Conservation (phyloP, 2,797 vertebrate genomes). For the Odontamblyopus lacepedii region DNA sequence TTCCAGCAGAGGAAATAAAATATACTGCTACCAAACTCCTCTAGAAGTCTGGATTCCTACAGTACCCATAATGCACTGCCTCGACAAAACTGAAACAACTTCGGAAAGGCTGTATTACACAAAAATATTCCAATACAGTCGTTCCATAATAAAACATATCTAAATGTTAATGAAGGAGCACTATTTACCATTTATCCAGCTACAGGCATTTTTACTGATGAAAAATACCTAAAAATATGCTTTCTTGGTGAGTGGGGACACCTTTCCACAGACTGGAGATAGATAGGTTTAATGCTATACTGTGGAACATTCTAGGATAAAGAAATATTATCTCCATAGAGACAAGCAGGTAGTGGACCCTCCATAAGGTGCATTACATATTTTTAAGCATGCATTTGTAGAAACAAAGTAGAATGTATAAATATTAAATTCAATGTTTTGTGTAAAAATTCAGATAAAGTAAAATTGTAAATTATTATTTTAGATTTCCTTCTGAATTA, state of each 20-base stretch:
- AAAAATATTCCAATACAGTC: too few species aligned
- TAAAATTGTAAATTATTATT: not conserved
- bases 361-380: not conserved
- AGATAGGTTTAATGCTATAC: too few species aligned
- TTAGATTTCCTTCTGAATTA: not conserved
- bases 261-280: not conserved
- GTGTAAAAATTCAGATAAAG: not conserved
- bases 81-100: not conserved
- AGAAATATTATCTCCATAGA: not conserved
- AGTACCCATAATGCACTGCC: constrained; percentile 18
- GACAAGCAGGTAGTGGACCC: not conserved
- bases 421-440: not conserved
- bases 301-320: too few species aligned
- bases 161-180: too few species aligned
- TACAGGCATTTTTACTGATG: too few species aligned
- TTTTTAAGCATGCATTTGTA: not conserved
- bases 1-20: constrained; percentile 29
- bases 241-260: too few species aligned
- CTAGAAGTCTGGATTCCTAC: constrained; percentile 13
- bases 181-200: not conserved
- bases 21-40: constrained; percentile 27
- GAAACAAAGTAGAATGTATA: not conserved
- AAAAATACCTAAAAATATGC: too few species aligned
- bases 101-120: not conserved
- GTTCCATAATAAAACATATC: too few species aligned